phyloP scores from a whole-genome alignment of 2,113 vertebrate genomes.

The Lagopus leucura region DNA sequence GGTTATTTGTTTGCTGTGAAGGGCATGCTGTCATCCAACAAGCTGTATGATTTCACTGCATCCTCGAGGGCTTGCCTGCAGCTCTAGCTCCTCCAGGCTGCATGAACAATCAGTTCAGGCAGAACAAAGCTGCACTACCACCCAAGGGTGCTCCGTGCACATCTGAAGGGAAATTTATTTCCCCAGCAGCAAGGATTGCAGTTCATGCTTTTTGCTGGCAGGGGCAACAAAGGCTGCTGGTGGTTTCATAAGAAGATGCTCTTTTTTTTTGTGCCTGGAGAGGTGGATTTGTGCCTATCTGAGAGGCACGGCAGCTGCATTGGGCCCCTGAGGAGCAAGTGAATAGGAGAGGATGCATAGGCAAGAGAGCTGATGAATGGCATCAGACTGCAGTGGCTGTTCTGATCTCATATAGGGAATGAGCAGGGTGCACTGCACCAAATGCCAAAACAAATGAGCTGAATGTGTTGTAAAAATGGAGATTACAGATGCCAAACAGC shows the following conservation, averaged over 20 bases:
- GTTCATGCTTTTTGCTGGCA: neutral
- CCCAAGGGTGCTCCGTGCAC: neutral
- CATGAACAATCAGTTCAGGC: neutral
- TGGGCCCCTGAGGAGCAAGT: accelerated
- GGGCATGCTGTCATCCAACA: constrained; percentile 31
- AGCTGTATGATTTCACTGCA: constrained; percentile 11
- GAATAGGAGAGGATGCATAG: neutral
- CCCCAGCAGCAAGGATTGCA: neutral
- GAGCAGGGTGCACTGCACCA: neutral
- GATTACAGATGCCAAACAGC: neutral
- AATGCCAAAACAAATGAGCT: neutral
- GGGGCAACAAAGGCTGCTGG: neutral
- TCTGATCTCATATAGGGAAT: neutral
- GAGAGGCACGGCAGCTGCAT: neutral
- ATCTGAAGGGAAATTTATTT: neutral
- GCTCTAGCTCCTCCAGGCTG: constrained; percentile 25
- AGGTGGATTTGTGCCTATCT: neutral
- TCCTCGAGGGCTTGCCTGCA: constrained; percentile 26
- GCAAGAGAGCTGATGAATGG: neutral
- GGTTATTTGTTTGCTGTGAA: neutral
- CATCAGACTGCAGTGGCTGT: neutral
- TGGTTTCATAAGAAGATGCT: neutral
- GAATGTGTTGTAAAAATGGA: neutral
- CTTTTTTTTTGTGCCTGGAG: neutral
- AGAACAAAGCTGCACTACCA: neutral